A percentile compares a stretch with the other conserved stretches of the same genome.
These are phyloP conservation scores for Apocrypta bakeri DNA, from an alignment of 1,140 invertebrate genomes.

Conservation along the genomic window DNA sequence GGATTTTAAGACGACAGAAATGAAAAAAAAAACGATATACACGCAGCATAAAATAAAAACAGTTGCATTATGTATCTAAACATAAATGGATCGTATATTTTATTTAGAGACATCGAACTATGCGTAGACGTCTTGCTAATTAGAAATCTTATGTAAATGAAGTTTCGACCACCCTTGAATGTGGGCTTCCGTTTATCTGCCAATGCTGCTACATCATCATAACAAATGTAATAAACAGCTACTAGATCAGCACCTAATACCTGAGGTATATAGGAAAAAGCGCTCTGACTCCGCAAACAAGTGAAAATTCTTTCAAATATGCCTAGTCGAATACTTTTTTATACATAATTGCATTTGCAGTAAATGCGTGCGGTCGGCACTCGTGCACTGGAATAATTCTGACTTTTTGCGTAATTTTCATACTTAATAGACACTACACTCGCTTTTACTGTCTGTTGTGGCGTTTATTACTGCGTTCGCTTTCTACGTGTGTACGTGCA, in stretches of 20 bases:
- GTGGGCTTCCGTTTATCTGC: background rate
- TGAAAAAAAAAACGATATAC: background rate
- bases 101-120: conserved; percentile 43
- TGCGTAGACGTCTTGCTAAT: conserved; percentile 35
- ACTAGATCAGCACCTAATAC: background rate
- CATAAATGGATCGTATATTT: background rate
- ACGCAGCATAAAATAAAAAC: background rate
- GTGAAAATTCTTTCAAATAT: conserved; percentile 17
- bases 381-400: conserved; percentile 43
- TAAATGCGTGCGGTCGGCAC: conserved; percentile 49
- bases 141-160: background rate
- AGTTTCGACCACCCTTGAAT: background rate
- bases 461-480: conserved; percentile 60
- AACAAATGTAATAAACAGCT: background rate
- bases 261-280: background rate
- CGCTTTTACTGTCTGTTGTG: conserved; percentile 49
- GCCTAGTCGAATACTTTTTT: conserved; percentile 22
- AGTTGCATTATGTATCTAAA: background rate
- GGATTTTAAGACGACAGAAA: background rate
- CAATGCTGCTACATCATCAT: background rate
- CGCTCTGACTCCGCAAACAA: background rate
- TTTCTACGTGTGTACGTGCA: conserved; percentile 47
- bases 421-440: conserved; percentile 44
- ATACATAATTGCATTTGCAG: conserved; percentile 45
- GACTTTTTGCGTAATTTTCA: conserved; percentile 43